These are phyloP conservation scores for Loris lydekkerianus DNA, from an alignment of 2,797 vertebrate genomes.

Conservation along the genomic window DNA sequence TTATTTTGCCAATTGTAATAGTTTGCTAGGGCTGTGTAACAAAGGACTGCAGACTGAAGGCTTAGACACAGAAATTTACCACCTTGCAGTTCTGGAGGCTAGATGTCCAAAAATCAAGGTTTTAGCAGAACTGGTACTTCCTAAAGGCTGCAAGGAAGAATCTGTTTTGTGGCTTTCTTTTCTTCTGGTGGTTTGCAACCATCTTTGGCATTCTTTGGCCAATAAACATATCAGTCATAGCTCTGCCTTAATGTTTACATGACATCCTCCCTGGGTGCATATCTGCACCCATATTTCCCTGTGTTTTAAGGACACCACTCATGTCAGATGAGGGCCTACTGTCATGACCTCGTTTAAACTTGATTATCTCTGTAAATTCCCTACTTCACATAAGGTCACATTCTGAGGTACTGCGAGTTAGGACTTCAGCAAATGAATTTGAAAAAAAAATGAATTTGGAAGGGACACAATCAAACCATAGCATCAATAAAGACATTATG, in stretches of 20 bases:
- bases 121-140: background rate
- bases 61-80: constrained; percentile 19
- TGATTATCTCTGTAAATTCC: constrained; percentile 58
- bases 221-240: background rate
- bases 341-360: constrained; percentile 27
- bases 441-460: background rate
- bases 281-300: constrained; percentile 9
- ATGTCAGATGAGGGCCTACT: background rate
- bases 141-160: background rate
- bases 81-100: background rate
- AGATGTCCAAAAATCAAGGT: background rate
- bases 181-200: background rate
- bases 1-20: background rate
- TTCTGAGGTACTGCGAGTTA: constrained; percentile 20
- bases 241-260: background rate
- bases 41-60: background rate
- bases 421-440: background rate
- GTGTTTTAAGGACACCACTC: background rate
- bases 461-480: background rate
- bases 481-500: background rate
- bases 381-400: constrained; percentile 28
- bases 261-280: background rate
- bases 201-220: background rate
- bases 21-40: background rate
- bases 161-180: background rate